Evolutionary conservation across 2,888 invertebrate genomes (phyloP).

Genomic region (Erannis defoliaria): DNA sequence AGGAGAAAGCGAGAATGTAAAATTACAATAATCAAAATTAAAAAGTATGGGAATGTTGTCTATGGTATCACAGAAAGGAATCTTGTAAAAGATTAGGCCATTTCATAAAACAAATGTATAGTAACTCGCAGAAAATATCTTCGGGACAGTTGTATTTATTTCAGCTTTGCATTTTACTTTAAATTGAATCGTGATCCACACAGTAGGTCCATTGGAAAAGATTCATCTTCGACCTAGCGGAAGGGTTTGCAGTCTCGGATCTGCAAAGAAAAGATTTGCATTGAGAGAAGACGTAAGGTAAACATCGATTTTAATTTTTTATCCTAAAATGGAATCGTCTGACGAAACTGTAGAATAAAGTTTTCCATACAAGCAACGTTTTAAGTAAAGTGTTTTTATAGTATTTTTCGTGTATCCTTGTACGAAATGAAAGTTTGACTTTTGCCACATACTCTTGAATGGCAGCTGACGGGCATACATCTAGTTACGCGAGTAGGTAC

Average conservation of each 20-base stretch:
- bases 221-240: conserved; percentile 81
- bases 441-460: conserved; percentile 87
- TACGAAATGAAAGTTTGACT: conserved; percentile 87
- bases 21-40: conserved; percentile 74
- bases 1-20: conserved; percentile 64
- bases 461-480: conserved; percentile 85
- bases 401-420: conserved; percentile 86
- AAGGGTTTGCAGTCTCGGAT: conserved; percentile 85
- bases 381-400: conserved; percentile 76
- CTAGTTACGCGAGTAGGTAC: conserved; percentile 78
- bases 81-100: conserved; percentile 88
- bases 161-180: conserved; percentile 86
- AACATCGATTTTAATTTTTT: conserved; percentile 86
- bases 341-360: conserved; percentile 61
- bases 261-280: conserved; percentile 86
- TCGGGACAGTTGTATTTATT: conserved; percentile 86
- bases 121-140: conserved; percentile 87
- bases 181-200: conserved; percentile 84
- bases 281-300: conserved; percentile 86
- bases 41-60: conserved; percentile 78
- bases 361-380: conserved; percentile 57
- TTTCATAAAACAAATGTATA: conserved; percentile 88
- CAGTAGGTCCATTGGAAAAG: conserved; percentile 79
- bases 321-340: conserved; percentile 73
- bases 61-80: conserved; percentile 86